Percentiles rank a stretch among this genome's conserved stretches.
Conservation (phyloP, 2,888 invertebrate species). For the Drosophila prolongata region DNA sequence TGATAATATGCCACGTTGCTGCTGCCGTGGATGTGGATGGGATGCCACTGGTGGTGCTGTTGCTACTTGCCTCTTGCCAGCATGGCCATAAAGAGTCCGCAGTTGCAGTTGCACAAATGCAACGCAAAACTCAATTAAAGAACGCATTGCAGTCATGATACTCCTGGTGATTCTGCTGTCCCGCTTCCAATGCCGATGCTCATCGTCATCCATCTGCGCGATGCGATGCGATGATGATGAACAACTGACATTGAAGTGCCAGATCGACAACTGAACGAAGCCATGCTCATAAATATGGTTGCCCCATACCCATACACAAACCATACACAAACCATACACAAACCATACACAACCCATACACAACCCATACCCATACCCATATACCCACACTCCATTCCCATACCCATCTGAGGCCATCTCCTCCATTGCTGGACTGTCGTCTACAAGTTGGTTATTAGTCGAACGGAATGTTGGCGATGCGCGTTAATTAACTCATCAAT, state of each 20-base stretch:
- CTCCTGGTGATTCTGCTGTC: conserved; percentile 40
- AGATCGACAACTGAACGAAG: conserved; percentile 68
- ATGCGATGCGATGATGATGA: conserved; percentile 60
- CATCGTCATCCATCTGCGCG: conserved; percentile 34
- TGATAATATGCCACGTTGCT: conserved; percentile 78
- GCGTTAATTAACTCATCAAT: conserved; percentile 80
- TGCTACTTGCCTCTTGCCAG: conserved; percentile 25
- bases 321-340: conserved; percentile 14
- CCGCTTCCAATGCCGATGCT: conserved; percentile 26
- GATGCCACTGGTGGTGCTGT: conserved; percentile 15
- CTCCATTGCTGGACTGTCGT: conserved; percentile 55
- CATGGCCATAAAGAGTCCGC: conserved; percentile 75
- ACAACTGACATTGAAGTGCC: conserved; percentile 79
- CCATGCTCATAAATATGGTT: conserved; percentile 58
- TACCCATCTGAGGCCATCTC: conserved; percentile 31
- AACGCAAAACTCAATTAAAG: conserved; percentile 80
- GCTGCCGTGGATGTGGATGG: conserved; percentile 18
- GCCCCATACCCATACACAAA: conserved; percentile 28
- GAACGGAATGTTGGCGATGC: conserved; percentile 78
- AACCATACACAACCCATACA: not conserved
- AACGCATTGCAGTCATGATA: conserved; percentile 77
- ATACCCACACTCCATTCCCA: conserved; percentile 26
- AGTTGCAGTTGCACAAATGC: conserved; percentile 67
- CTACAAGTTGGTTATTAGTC: conserved; percentile 79
- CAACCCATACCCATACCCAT: conserved; percentile 8